A percentile compares a stretch with the other conserved stretches of the same genome.
phyloP scores from a whole-genome alignment of 2,888 invertebrate species.

The Macrophya alboannulata region DNA sequence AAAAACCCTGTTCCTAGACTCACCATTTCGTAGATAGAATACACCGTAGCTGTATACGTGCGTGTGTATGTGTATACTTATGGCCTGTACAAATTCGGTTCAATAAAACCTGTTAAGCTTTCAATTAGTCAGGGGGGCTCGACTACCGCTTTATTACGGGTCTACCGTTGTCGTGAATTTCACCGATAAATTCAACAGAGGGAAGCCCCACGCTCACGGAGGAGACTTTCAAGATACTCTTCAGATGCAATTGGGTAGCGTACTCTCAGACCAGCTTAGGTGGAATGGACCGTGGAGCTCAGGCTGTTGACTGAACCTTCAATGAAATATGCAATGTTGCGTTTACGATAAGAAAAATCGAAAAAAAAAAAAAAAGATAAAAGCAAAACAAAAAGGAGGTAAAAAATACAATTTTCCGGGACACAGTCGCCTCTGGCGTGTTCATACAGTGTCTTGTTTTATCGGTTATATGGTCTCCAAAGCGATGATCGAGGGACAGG shows the following conservation, averaged over 20 bases:
- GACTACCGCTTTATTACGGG: background rate
- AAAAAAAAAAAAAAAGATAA: too few species aligned
- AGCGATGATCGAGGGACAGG: background rate
- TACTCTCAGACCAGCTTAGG: background rate
- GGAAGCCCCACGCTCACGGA: background rate
- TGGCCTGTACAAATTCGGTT: conserved; percentile 47
- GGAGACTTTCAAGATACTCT: background rate
- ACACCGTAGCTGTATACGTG: too few species aligned
- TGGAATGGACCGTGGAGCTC: background rate
- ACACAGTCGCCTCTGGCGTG: background rate
- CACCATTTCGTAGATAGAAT: conserved; percentile 62
- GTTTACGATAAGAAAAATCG: background rate
- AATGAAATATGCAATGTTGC: background rate
- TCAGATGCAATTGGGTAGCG: background rate
- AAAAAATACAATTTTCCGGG: background rate
- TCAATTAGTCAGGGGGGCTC: conserved; percentile 54
- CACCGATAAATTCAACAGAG: conserved; percentile 4
- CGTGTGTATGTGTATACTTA: conserved; percentile 42
- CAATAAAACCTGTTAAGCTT: conserved; percentile 56
- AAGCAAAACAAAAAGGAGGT: background rate
- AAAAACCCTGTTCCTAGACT: conserved; percentile 56
- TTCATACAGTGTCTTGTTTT: conserved; percentile 22
- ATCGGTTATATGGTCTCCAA: background rate
- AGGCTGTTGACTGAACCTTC: background rate
- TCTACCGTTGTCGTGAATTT: conserved; percentile 4